Percentiles rank a stretch among this genome's conserved stretches.
Evolutionary conservation across 2,797 vertebrate genomes (phyloP).

Genomic region (Lerista edwardsae): DNA sequence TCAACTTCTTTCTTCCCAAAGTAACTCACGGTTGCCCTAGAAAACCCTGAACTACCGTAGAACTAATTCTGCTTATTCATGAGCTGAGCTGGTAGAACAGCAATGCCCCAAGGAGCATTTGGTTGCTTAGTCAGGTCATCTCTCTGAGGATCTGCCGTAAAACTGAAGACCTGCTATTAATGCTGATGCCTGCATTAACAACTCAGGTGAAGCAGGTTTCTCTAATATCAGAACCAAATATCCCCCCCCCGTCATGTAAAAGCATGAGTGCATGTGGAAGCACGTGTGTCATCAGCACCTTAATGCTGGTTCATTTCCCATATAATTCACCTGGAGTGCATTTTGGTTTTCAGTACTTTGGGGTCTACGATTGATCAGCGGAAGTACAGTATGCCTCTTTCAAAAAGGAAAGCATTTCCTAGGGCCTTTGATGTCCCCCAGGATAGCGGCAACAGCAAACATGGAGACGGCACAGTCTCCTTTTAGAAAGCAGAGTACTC

Average conservation of each 20-base stretch:
- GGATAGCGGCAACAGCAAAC: conserved; percentile 30
- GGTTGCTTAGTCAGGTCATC: background rate
- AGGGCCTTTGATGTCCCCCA: conserved; percentile 46
- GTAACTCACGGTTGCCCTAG: background rate
- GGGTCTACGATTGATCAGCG: conserved; percentile 28
- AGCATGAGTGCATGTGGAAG: background rate
- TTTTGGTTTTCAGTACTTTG: conserved; percentile 6
- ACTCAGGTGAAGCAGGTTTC: background rate
- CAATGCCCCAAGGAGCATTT: background rate
- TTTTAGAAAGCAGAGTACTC: conserved; percentile 50
- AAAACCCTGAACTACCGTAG: background rate
- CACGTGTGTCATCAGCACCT: background rate
- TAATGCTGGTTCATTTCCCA: conserved; percentile 22
- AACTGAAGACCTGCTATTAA: conserved; percentile 2
- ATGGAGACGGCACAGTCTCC: conserved; percentile 28
- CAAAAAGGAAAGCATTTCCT: conserved; percentile 53
- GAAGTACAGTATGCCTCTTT: conserved; percentile 51
- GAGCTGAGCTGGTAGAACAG: background rate
- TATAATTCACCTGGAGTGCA: conserved; percentile 14
- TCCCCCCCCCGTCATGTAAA: conserved; percentile 12
- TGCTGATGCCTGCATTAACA: background rate
- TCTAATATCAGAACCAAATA: conserved; percentile 11
- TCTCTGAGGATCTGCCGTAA: background rate
- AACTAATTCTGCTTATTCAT: conserved; percentile 13
- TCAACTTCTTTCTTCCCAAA: background rate